These are phyloP conservation scores for Zaprionus obscuricornis DNA, from an alignment of 2,888 invertebrate species.

Conservation along the genomic window DNA sequence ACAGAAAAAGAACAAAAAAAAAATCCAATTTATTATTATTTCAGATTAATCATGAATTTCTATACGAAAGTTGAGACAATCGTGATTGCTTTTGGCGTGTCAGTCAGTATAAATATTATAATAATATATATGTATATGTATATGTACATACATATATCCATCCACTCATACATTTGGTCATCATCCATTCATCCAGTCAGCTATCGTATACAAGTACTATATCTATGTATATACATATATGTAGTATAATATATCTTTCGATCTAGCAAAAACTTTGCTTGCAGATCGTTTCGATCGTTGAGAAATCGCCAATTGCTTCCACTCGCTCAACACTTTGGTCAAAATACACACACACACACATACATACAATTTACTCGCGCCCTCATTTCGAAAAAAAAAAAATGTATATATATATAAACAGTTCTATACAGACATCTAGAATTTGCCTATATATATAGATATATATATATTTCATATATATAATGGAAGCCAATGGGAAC, in stretches of 20 bases:
- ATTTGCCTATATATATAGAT: conserved; percentile 1
- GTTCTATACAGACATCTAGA: neutral
- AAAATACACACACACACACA: conserved; percentile 15
- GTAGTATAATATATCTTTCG: conserved; percentile 5
- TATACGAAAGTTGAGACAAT: conserved; percentile 7
- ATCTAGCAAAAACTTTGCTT: too few relatives aligned
- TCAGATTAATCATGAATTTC: too few relatives aligned
- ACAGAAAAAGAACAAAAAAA: too few relatives aligned
- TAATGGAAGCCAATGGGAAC: too few relatives aligned
- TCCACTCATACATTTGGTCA: too few relatives aligned
- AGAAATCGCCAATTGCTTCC: conserved; percentile 38
- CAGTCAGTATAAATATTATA: too few relatives aligned
- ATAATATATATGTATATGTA: too few relatives aligned
- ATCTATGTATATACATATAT: neutral
- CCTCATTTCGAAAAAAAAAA: conserved; percentile 35
- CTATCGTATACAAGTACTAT: too few relatives aligned
- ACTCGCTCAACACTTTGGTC: conserved; percentile 47
- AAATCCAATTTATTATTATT: too few relatives aligned
- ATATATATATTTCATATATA: neutral
- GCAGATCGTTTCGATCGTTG: conserved; percentile 22
- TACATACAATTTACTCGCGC: conserved; percentile 25
- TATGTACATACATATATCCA: too few relatives aligned
- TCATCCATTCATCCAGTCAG: too few relatives aligned
- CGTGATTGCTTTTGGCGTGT: neutral
- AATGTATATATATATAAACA: conserved; percentile 2